phyloP scores from a whole-genome alignment of 2,797 vertebrate genomes.

The Macropodus opercularis region DNA sequence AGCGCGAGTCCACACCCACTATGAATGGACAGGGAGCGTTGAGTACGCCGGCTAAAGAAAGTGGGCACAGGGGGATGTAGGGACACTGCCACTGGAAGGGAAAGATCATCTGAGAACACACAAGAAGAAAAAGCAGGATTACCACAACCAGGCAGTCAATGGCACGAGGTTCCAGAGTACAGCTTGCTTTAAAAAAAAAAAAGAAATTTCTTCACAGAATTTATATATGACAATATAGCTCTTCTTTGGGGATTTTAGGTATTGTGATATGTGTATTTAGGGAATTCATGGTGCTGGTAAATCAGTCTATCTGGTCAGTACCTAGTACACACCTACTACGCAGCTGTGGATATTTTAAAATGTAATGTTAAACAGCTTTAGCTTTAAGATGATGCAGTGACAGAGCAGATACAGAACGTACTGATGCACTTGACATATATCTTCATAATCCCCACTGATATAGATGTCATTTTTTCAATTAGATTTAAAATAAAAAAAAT shows the following conservation, averaged over 20 bases:
- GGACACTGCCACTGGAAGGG: constrained; percentile 99
- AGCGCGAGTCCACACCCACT: constrained; percentile 98
- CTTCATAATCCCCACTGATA: no score
- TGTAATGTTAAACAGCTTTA: background rate
- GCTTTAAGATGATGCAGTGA: background rate
- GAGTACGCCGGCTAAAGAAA: constrained; percentile 93
- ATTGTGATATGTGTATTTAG: constrained; percentile 41
- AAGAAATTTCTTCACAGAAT: no score
- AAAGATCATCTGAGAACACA: constrained; percentile 92
- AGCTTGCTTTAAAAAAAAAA: no score
- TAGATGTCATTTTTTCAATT: no score
- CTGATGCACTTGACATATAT: background rate
- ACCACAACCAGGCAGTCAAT: background rate
- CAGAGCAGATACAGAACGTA: background rate
- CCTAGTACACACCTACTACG: background rate
- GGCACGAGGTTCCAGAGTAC: background rate
- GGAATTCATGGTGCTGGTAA: background rate
- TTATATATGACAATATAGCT: no score
- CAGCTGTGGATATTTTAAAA: background rate
- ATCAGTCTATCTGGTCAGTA: constrained; percentile 11
- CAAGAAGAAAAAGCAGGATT: constrained; percentile 1
- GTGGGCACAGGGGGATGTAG: constrained; percentile 96
- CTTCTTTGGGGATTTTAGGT: constrained; percentile 9
- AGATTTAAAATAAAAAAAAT: no score
- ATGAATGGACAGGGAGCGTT: constrained; percentile 96